phyloP scores from a whole-genome alignment of 2,888 invertebrate species.

The Chalcis sispes region DNA sequence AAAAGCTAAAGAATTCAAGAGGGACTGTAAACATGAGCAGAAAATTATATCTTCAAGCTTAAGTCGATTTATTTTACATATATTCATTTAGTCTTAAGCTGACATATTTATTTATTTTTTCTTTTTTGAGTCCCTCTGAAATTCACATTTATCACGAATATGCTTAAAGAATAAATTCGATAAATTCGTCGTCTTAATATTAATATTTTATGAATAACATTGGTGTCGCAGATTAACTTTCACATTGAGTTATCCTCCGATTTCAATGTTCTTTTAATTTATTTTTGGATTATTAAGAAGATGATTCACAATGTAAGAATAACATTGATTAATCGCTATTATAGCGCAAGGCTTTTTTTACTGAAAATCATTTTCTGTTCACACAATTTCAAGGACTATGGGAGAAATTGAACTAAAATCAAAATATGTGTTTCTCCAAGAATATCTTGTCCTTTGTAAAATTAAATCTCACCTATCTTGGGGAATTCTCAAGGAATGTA shows the following conservation, averaged over 20 bases:
- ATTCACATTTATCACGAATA: conserved; percentile 56
- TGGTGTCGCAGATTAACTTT: conserved; percentile 52
- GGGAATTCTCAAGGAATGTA: conserved; percentile 85
- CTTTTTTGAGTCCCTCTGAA: conserved; percentile 54
- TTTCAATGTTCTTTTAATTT: conserved; percentile 39
- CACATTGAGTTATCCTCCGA: conserved; percentile 44
- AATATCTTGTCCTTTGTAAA: conserved; percentile 42
- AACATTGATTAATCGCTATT: conserved; percentile 52
- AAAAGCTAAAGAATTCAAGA: conserved; percentile 51
- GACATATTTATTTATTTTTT: conserved; percentile 27
- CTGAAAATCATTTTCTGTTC: conserved; percentile 58
- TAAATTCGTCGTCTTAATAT: conserved; percentile 52
- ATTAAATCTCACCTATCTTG: conserved; percentile 81
- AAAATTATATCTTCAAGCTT: conserved; percentile 50
- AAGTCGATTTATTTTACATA: conserved; percentile 54
- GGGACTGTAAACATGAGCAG: conserved; percentile 49
- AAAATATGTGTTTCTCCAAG: conserved; percentile 62
- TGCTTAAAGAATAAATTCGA: conserved; percentile 54
- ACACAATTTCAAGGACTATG: conserved; percentile 62
- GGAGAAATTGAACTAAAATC: conserved; percentile 62
- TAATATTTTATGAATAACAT: conserved; percentile 48
- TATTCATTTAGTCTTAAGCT: conserved; percentile 55
- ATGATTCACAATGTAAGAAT: conserved; percentile 50
- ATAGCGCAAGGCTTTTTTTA: conserved; percentile 42
- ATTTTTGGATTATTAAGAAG: conserved; percentile 32